Conservation (phyloP, 1,140 invertebrate genomes). For the Epicauta chinensis region DNA sequence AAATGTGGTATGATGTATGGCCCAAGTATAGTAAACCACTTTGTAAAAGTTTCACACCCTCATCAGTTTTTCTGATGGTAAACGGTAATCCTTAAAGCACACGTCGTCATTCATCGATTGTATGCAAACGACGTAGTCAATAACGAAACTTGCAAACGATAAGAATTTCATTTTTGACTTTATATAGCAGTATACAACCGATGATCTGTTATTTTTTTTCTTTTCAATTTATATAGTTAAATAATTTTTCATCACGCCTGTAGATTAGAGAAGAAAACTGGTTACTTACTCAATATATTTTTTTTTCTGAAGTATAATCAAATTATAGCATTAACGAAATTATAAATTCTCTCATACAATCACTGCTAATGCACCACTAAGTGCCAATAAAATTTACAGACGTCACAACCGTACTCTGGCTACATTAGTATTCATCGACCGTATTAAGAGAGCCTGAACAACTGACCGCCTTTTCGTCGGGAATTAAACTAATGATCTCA, state of each 20-base stretch:
- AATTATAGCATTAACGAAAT: too few relatives aligned
- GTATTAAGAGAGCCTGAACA: conserved; percentile 16
- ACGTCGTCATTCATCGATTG: conserved; percentile 26
- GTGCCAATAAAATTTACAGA: conserved; percentile 40
- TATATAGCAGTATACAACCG: too few relatives aligned
- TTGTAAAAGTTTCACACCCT: conserved; percentile 21
- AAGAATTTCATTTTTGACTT: conserved; percentile 15
- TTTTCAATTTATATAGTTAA: too few relatives aligned
- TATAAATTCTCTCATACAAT: conserved; percentile 26
- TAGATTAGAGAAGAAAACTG: too few relatives aligned
- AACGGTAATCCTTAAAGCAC: conserved; percentile 21
- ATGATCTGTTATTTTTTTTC: too few relatives aligned
- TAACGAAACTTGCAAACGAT: conserved; percentile 16
- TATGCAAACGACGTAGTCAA: conserved; percentile 21
- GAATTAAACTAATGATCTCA: conserved; percentile 38
- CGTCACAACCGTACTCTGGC: conserved; percentile 13
- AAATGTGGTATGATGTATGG: conserved; percentile 19
- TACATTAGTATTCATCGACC: conserved; percentile 39
- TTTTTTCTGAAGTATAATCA: too few relatives aligned
- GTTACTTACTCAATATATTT: too few relatives aligned
- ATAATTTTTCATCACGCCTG: too few relatives aligned
- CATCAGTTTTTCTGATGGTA: conserved; percentile 20
- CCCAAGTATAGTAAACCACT: conserved; percentile 15
- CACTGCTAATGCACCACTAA: conserved; percentile 40
- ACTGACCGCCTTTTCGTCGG: conserved; percentile 30